Percentiles rank a stretch among this genome's conserved stretches.
These are phyloP conservation scores for Pseudorectes ferrugineus DNA, from an alignment of 2,113 vertebrate genomes.

Conservation along the genomic window DNA sequence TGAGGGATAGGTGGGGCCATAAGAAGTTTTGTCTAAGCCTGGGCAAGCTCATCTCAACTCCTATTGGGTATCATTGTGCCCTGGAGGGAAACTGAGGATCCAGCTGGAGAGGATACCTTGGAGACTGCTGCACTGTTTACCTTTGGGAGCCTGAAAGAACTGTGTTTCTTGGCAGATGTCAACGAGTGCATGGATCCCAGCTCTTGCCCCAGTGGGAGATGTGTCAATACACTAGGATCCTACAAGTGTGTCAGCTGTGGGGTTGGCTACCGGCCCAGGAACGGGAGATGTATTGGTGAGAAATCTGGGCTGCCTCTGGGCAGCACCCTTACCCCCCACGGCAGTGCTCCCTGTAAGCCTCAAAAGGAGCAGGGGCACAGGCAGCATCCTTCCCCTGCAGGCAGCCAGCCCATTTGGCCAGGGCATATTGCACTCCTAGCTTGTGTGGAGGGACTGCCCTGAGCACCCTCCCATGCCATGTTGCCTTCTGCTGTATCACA, in stretches of 20 bases:
- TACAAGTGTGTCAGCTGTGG: slow-evolving; percentile 83
- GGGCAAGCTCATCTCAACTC: neutral
- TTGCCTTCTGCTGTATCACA: neutral
- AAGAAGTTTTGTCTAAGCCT: neutral
- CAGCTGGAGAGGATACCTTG: neutral
- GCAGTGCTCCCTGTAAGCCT: neutral
- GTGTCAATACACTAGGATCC: slow-evolving; percentile 83
- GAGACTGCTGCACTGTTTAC: neutral
- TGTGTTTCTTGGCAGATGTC: slow-evolving; percentile 77
- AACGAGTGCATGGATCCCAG: slow-evolving; percentile 79
- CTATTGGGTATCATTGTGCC: neutral
- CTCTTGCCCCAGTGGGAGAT: slow-evolving; percentile 76
- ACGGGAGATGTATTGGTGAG: slow-evolving; percentile 86
- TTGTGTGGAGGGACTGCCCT: neutral
- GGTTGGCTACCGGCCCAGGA: slow-evolving; percentile 75
- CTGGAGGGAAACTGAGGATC: neutral
- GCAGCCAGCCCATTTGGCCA: neutral
- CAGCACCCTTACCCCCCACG: accelerated
- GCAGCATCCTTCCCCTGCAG: neutral
- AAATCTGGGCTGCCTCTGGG: neutral
- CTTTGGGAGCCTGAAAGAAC: neutral
- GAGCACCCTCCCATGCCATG: neutral
- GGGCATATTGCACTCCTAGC: neutral
- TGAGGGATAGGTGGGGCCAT: neutral
- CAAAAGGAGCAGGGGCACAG: neutral